Conservation (phyloP, 2,888 invertebrate species). For the Eueremaeus valkanovi region DNA sequence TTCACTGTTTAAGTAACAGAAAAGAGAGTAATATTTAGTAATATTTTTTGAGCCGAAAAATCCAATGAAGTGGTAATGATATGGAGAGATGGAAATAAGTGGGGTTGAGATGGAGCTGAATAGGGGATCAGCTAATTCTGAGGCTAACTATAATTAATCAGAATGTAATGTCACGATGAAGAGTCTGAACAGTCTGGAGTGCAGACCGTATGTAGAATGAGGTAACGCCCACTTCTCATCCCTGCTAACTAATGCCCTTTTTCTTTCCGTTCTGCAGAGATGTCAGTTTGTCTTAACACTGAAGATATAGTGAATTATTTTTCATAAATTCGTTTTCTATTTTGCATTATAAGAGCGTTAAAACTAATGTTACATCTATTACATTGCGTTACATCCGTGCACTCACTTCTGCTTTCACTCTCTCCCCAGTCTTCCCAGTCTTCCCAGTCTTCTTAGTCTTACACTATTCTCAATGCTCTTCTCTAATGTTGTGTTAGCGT, state of each 20-base stretch:
- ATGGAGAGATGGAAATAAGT: conserved; percentile 24
- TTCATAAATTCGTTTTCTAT: conserved; percentile 12
- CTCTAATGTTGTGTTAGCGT: conserved; percentile 23
- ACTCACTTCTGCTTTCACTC: no score
- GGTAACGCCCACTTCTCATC: conserved; percentile 23
- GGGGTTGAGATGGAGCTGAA: conserved; percentile 12
- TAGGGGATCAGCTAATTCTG: conserved; percentile 23
- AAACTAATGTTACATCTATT: conserved; percentile 3
- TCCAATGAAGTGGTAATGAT: conserved; percentile 13
- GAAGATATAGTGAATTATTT: conserved; percentile 27
- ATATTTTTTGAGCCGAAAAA: neutral
- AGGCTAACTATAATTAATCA: conserved; percentile 29
- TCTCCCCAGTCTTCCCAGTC: no score
- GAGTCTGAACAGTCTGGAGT: neutral
- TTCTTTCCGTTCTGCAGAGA: neutral
- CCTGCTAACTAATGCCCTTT: conserved; percentile 31
- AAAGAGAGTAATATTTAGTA: no score
- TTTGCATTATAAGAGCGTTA: conserved; percentile 26
- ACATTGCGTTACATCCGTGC: conserved; percentile 20
- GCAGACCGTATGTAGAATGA: neutral
- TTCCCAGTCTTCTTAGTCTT: no score
- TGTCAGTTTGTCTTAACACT: conserved; percentile 19
- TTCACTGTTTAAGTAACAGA: no score
- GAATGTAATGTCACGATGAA: conserved; percentile 29
- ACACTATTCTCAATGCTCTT: no score